Percentiles rank a stretch among this genome's conserved stretches.
These are phyloP conservation scores for Myocastor coypus DNA, from an alignment of 2,113 vertebrate genomes.

Conservation along the genomic window DNA sequence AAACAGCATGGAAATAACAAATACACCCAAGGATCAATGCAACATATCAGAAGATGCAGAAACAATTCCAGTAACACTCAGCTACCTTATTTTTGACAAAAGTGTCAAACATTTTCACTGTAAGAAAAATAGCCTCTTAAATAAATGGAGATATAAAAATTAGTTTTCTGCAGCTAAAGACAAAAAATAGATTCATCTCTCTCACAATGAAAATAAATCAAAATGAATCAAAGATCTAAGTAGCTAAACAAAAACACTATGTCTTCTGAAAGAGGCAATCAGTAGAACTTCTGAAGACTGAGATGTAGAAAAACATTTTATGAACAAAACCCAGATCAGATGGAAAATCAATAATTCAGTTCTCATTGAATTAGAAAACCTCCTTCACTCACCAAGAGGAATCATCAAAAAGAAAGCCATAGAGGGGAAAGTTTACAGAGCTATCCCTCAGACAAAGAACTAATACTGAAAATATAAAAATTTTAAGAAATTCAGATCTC, in stretches of 20 bases:
- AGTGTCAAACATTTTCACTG: too few relatives aligned
- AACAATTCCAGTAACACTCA: too few relatives aligned
- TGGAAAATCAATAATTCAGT: not conserved
- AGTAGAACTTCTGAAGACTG: not conserved
- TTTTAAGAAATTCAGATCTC: not conserved
- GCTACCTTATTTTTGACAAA: too few relatives aligned
- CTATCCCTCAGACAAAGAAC: not conserved
- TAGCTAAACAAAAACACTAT: not conserved
- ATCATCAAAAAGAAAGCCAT: too few relatives aligned
- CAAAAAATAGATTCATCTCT: too few relatives aligned
- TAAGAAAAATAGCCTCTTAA: too few relatives aligned
- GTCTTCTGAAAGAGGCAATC: not conserved
- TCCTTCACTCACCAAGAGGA: too few relatives aligned
- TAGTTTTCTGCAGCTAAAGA: too few relatives aligned
- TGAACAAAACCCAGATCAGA: not conserved
- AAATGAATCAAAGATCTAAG: too few relatives aligned
- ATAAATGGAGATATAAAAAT: too few relatives aligned
- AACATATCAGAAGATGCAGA: too few relatives aligned
- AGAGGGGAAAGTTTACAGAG: not conserved
- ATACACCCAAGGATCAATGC: not conserved
- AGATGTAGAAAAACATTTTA: not conserved
- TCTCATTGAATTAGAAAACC: not conserved
- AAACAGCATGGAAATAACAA: not conserved
- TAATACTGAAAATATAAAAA: not conserved
- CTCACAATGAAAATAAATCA: too few relatives aligned